A percentile compares a stretch with the other conserved stretches of the same genome.
phyloP scores from a whole-genome alignment of 2,888 invertebrate genomes.

The Chalcosyrphus nemorum region DNA sequence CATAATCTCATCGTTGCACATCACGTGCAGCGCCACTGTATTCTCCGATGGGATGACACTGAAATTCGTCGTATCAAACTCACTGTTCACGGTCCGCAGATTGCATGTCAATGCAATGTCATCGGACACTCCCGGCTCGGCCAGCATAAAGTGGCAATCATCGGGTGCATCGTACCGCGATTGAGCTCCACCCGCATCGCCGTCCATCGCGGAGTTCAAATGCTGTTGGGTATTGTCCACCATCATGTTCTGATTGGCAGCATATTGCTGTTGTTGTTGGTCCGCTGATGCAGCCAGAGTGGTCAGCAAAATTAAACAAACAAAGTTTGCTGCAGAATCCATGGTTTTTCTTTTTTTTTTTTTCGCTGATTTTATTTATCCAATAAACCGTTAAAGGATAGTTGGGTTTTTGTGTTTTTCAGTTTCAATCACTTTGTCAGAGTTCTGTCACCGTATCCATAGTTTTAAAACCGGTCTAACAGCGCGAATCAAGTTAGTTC shows the following conservation, averaged over 20 bases:
- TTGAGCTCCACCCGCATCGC: conserved; percentile 62
- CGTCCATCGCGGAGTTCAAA: conserved; percentile 54
- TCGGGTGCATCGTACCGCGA: conserved; percentile 90
- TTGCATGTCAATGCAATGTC: conserved; percentile 91
- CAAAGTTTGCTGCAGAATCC: conserved; percentile 54
- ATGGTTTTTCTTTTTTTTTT: conserved; percentile 39
- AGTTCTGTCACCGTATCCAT: conserved; percentile 68
- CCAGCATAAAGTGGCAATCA: conserved; percentile 85
- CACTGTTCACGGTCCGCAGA: conserved; percentile 92
- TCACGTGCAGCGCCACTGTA: conserved; percentile 89
- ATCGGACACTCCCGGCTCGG: conserved; percentile 82
- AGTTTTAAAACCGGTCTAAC: conserved; percentile 36
- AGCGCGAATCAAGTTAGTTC: conserved; percentile 31
- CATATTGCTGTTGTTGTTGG: conserved; percentile 68
- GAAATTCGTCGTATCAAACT: conserved; percentile 93
- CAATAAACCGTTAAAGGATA: conserved; percentile 44
- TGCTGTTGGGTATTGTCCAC: conserved; percentile 66
- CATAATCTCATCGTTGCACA: conserved; percentile 91
- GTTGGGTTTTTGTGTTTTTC: no score
- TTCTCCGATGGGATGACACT: conserved; percentile 93
- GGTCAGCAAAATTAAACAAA: conserved; percentile 60
- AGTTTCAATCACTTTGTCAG: conserved; percentile 42
- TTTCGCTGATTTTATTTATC: conserved; percentile 56
- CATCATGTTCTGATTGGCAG: conserved; percentile 71
- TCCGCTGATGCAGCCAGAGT: conserved; percentile 63